Base-by-base conservation (phyloP, 2,888 invertebrate genomes). In the Psococerastis gibbosa region DNA sequence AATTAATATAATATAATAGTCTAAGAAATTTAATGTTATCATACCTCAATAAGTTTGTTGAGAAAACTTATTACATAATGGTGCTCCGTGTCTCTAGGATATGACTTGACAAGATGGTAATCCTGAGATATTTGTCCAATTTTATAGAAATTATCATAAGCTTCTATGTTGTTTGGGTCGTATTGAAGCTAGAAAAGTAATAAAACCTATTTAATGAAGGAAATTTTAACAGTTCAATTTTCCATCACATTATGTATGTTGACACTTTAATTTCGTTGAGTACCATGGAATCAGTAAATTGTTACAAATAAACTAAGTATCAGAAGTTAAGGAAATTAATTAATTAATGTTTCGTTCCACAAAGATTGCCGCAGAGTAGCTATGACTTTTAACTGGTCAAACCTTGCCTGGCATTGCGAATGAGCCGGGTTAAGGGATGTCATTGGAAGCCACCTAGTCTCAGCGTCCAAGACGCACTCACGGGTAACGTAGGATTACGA, bases 161-260 rank as follows among this genome's bases (percentile, higher is more conserved):
- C 88, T 51, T 88, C 83, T 33, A 66, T 68, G 61, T 91, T 84
- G 55, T 77, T 62, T 0, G 82, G 80, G 52, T 92, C 89, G 32
- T 66, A 59, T 42, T 69, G 60, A 13, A 82, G 60, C 77, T 80
- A 52, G 48, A 56, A 52, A 47, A 43, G 43, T 33, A 22, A 16
- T 33, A 16, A 47, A 27, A 46, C 38, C n/a, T n/a, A n/a, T 43
- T 41, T 41, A 41, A 43, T 11, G 20, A 5, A 35, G 13, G 23
- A 27, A 22, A 42, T 32, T 43, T n/a, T n/a, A n/a, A n/a, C 3
- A 22, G 32, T 15, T 41, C 6, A 35, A 13, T 8, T 11, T 13
- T 18, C 11, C 16, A 43, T 11, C 6, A 44, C n/a, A n/a, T n/a
- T n/a, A n/a, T n/a, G n/a, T n/a, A n/a, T n/a, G n/a, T n/a, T n/a